These are phyloP conservation scores for Tetramorium bicarinatum DNA, from an alignment of 2,888 invertebrate genomes.

Conservation along the genomic window DNA sequence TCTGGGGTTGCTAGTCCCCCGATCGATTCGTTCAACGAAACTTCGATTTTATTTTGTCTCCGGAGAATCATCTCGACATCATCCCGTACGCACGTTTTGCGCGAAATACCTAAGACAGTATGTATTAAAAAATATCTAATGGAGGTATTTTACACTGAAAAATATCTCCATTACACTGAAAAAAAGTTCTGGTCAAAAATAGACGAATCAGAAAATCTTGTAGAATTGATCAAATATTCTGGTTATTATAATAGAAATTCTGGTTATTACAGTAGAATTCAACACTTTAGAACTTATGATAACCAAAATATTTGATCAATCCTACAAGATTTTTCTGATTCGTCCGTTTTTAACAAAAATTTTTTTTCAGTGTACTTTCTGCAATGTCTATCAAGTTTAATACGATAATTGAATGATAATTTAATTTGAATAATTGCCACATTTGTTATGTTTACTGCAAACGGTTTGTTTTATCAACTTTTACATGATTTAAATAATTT, in stretches of 20 bases:
- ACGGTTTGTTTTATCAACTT: background rate
- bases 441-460: background rate
- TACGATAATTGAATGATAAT: background rate
- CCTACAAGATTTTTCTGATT: too few species aligned
- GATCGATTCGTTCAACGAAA: conserved; percentile 62
- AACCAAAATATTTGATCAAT: too few species aligned
- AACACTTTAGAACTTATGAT: too few species aligned
- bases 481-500: conserved; percentile 25
- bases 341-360: too few species aligned
- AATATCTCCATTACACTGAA: too few species aligned
- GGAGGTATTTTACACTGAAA: background rate
- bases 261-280: too few species aligned
- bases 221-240: too few species aligned
- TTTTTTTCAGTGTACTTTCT: too few species aligned
- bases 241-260: too few species aligned
- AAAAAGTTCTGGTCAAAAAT: too few species aligned
- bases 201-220: too few species aligned
- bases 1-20: conserved; percentile 65
- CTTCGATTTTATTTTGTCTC: conserved; percentile 51
- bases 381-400: background rate
- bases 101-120: background rate
- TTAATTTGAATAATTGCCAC: background rate
- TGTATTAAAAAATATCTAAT: background rate
- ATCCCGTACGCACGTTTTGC: background rate
- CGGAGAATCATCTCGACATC: background rate